These are phyloP conservation scores for Ips typographus DNA, from an alignment of 1,140 invertebrate genomes.

Conservation along the genomic window DNA sequence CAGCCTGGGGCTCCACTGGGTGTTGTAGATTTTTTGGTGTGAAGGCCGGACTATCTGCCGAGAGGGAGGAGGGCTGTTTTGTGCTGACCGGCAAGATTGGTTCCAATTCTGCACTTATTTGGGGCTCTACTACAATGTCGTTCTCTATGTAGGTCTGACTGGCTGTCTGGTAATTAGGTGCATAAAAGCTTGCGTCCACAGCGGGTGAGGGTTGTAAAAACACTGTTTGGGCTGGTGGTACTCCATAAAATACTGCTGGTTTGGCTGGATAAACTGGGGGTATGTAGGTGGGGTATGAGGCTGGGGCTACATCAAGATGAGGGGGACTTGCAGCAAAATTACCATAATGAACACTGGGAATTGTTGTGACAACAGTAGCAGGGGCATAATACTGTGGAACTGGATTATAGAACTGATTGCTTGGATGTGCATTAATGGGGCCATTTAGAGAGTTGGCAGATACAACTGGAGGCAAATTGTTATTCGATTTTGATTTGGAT, in stretches of 20 bases:
- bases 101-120: neutral
- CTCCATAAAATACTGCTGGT: conserved; percentile 13
- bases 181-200: conserved; percentile 1
- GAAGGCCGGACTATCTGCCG: conserved; percentile 25
- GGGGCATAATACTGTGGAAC: conserved; percentile 16
- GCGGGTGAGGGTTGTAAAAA: conserved; percentile 21
- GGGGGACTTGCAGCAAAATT: neutral
- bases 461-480: neutral
- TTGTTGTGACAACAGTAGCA: conserved; percentile 1
- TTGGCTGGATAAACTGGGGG: conserved; percentile 15
- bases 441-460: neutral
- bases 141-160: conserved; percentile 5
- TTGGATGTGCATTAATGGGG: neutral
- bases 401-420: conserved; percentile 14
- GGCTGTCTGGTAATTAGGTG: neutral
- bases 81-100: too few relatives aligned
- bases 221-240: conserved; percentile 17
- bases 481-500: neutral
- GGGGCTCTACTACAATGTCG: neutral
- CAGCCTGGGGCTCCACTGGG: neutral
- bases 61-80: conserved; percentile 6
- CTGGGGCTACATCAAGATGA: neutral
- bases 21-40: conserved; percentile 21
- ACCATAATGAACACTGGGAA: conserved; percentile 8
- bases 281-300: conserved; percentile 6